phyloP scores from a whole-genome alignment of 2,888 invertebrate species.

The Pyralis farinalis region DNA sequence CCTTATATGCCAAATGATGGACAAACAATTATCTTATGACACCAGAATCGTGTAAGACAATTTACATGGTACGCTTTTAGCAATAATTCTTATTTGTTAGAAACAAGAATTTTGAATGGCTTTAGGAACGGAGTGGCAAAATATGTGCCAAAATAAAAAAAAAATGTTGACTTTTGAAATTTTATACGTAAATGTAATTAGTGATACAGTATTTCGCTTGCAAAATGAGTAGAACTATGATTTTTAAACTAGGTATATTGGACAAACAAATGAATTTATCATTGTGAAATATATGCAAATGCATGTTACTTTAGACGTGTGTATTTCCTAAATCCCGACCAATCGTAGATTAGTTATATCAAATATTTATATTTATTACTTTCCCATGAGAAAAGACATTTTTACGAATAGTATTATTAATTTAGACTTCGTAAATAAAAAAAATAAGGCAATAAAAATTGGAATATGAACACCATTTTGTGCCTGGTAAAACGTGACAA shows the following conservation, averaged over 20 bases:
- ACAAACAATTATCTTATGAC: slow-evolving; percentile 1
- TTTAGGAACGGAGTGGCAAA: slow-evolving; percentile 15
- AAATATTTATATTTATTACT: slow-evolving; percentile 74
- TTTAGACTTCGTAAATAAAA: slow-evolving; percentile 70
- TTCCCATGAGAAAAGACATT: slow-evolving; percentile 76
- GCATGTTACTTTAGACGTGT: slow-evolving; percentile 48
- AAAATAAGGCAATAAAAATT: slow-evolving; percentile 60
- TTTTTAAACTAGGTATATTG: slow-evolving; percentile 18
- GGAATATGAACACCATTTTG: slow-evolving; percentile 75
- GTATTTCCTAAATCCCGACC: slow-evolving; percentile 76
- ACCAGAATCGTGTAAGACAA: neutral
- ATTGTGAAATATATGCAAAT: slow-evolving; percentile 26
- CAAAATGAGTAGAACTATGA: slow-evolving; percentile 16
- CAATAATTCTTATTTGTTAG: slow-evolving; percentile 9
- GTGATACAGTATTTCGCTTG: slow-evolving; percentile 14
- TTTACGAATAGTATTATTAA: slow-evolving; percentile 81
- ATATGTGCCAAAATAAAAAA: slow-evolving; percentile 18
- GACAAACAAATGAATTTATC: slow-evolving; percentile 20
- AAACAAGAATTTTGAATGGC: slow-evolving; percentile 1
- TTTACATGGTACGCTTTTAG: neutral
- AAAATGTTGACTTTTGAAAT: slow-evolving; percentile 17
- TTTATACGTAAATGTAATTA: slow-evolving; percentile 10
- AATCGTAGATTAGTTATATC: slow-evolving; percentile 67
- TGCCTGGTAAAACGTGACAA: slow-evolving; percentile 72
- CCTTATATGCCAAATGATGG: slow-evolving; percentile 15